Evolutionary conservation across 2,113 vertebrate genomes (phyloP).

Genomic region (Speoplatyrhinus poulsoni): DNA sequence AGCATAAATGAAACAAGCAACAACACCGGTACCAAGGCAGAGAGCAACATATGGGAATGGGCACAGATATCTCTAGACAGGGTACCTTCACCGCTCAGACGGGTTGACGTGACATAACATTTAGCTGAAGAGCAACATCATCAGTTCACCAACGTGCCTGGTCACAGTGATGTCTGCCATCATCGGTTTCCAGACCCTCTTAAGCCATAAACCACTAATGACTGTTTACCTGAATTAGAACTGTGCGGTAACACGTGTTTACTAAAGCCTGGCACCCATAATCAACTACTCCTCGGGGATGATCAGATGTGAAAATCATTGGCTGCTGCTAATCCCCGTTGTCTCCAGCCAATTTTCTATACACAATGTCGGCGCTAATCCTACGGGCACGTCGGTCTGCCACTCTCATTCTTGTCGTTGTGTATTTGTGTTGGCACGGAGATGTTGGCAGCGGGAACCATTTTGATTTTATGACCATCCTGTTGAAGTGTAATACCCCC

Average conservation of each 20-base stretch:
- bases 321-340: slow-evolving; percentile 58
- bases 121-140: background rate
- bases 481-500: slow-evolving; percentile 49
- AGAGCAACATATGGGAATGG: slow-evolving; percentile 1
- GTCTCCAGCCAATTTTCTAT: slow-evolving; percentile 58
- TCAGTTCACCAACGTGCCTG: background rate
- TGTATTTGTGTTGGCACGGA: slow-evolving; percentile 64
- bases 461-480: slow-evolving; percentile 71
- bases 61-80: background rate
- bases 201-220: slow-evolving; percentile 50
- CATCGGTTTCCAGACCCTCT: slow-evolving; percentile 50
- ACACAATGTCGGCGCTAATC: slow-evolving; percentile 44
- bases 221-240: slow-evolving; percentile 63
- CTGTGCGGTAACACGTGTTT: slow-evolving; percentile 60
- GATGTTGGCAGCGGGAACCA: slow-evolving; percentile 50
- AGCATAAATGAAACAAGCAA: slow-evolving; percentile 55
- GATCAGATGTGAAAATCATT: slow-evolving; percentile 53
- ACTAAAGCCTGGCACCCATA: slow-evolving; percentile 58
- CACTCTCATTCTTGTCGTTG: slow-evolving; percentile 21
- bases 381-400: slow-evolving; percentile 36
- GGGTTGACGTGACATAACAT: background rate
- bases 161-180: slow-evolving; percentile 38
- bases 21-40: slow-evolving; percentile 27
- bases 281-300: slow-evolving; percentile 56
- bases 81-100: background rate